Evolutionary conservation across 2,797 vertebrate genomes (phyloP).

Genomic region (Pseudochaenichthys georgianus): DNA sequence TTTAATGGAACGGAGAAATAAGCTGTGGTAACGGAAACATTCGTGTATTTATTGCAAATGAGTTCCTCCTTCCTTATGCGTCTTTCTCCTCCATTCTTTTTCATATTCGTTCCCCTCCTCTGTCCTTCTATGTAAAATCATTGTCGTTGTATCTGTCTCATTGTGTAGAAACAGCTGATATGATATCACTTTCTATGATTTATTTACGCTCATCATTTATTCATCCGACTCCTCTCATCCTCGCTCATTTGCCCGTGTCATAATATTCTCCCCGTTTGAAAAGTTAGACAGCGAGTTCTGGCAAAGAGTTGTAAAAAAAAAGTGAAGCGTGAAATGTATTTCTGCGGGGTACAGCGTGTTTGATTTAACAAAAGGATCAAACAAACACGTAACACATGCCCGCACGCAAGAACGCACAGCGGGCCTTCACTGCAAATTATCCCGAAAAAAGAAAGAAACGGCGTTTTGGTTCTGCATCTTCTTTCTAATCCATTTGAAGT

Average conservation of each 20-base stretch:
- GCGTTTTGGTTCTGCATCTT: conserved; percentile 33
- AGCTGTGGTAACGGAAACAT: neutral
- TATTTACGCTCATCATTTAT: conserved; percentile 81
- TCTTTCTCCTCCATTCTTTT: neutral
- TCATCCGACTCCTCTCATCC: conserved; percentile 64
- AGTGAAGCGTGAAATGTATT: conserved; percentile 52
- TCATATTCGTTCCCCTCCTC: neutral
- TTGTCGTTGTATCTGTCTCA: conserved; percentile 59
- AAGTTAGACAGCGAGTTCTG: conserved; percentile 65
- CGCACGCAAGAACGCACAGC: conserved; percentile 19
- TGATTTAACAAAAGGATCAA: conserved; percentile 68
- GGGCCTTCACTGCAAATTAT: conserved; percentile 56
- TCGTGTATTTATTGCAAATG: too few species aligned
- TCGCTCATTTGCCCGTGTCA: conserved; percentile 66
- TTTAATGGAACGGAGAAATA: neutral
- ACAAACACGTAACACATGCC: conserved; percentile 53
- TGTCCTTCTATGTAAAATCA: conserved; percentile 46
- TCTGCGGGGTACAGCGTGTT: conserved; percentile 31
- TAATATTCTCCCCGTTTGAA: conserved; percentile 53
- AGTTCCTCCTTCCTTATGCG: neutral
- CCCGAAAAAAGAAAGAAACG: conserved; percentile 11
- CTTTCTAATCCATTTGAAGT: conserved; percentile 65
- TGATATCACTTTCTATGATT: conserved; percentile 70
- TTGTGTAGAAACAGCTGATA: conserved; percentile 73
- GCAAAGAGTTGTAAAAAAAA: conserved; percentile 48